A percentile compares a stretch with the other conserved stretches of the same genome.
Evolutionary conservation across 1,140 invertebrate species (phyloP).

Genomic region (Papilio polytes): DNA sequence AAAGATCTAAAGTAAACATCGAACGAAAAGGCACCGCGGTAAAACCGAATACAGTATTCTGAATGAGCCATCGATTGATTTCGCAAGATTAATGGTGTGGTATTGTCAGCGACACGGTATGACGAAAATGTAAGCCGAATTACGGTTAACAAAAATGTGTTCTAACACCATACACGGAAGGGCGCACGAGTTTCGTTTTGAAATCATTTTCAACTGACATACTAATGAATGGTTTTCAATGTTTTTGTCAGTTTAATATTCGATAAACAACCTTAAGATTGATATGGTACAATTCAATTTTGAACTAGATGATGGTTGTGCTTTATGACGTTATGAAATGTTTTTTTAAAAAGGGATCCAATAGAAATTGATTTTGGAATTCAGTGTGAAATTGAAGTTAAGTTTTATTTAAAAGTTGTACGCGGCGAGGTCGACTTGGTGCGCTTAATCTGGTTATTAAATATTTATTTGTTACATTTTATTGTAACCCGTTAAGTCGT

Average conservation of each 20-base stretch:
- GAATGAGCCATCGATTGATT: constrained; percentile 84
- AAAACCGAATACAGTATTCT: constrained; percentile 82
- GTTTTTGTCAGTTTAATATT: constrained; percentile 45
- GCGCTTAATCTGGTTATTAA: constrained; percentile 62
- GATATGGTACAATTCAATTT: constrained; percentile 48
- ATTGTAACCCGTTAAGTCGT: constrained; percentile 59
- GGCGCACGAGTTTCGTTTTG: constrained; percentile 65
- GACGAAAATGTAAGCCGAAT: constrained; percentile 65
- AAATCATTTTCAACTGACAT: constrained; percentile 69
- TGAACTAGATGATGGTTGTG: constrained; percentile 22
- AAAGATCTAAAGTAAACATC: constrained; percentile 81
- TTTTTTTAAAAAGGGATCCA: constrained; percentile 52
- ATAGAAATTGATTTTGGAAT: constrained; percentile 76
- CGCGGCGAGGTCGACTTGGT: constrained; percentile 48
- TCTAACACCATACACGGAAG: constrained; percentile 60
- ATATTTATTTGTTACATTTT: constrained; percentile 70
- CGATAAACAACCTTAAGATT: constrained; percentile 40
- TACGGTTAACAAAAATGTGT: constrained; percentile 64
- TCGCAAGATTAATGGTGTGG: constrained; percentile 81
- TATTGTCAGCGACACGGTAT: constrained; percentile 82
- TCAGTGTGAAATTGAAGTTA: constrained; percentile 82
- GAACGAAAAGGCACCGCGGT: constrained; percentile 70
- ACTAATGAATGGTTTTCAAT: constrained; percentile 64
- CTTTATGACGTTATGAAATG: constrained; percentile 51
- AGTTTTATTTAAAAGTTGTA: constrained; percentile 63